Base-by-base conservation (phyloP, 2,888 invertebrate species). In the Agrypnus murinus region DNA sequence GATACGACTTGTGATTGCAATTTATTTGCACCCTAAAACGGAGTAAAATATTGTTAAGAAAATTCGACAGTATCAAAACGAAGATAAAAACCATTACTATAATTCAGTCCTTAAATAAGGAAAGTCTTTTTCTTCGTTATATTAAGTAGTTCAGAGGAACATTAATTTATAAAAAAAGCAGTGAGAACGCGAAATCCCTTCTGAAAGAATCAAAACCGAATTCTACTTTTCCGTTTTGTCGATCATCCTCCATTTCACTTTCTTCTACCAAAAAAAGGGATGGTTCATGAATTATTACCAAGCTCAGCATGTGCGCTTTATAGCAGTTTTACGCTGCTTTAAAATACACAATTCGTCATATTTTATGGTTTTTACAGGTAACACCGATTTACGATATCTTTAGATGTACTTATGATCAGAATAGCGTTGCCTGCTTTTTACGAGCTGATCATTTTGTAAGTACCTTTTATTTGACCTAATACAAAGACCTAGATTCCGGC, bases 1-100 rank as follows among this genome's bases (percentile, higher is more conserved):
- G 77, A 74, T 75, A 59, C 46, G 78, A 77, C 76, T 78, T 43
- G 63, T 67, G 71, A 75, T 74, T 75, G 73, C 73, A 65, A 59
- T 74, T 74, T 73, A 72, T 74, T 74, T 72, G 55, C 73, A 73
- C 72, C 72, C 68, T 66, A 71, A 73, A 71, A 76, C 62, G 72
- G 74, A 74, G 73, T 76, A 73, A 76, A 75, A 50, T 50, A 76
- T 75, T 68, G 73, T 65, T 62, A 25, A 34, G 50, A 25, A 14
- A 34, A 36, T 8, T 25, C 48, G 25, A 25, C 25, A 25, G 25
- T 5, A 25, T 25, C 25, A 25, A 25, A n/a, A 25, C 5, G 25
- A 25, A 25, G 25, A 25, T 25, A 25, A 25, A 25, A 25, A 25
- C 25, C 25, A 25, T 25, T 25, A 25, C 25, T 25, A 25, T 25